Base-by-base conservation (phyloP, 2,797 vertebrate species). In the Molothrus aeneus region DNA sequence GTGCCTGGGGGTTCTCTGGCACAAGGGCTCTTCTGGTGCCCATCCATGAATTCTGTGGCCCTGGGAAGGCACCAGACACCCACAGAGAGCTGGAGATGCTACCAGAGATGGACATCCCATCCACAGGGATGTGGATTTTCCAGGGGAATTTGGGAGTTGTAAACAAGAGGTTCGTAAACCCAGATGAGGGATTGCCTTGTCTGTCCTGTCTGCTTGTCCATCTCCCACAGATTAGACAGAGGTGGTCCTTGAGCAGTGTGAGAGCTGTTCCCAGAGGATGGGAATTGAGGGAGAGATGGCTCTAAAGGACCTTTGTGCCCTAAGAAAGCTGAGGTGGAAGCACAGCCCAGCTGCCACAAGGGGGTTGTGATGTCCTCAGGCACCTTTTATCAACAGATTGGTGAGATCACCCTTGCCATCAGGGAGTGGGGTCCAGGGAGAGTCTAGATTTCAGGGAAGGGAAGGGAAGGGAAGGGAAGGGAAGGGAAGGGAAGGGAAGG, bases 1-100 rank as follows among this genome's bases (percentile, higher is more conserved):
- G 3, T 79, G 89, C 91, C 94, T 4, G 0, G 70, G 48, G 85
- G 24, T 59, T 38, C 0, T 0, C 53, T 57, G 73, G 45, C 34
- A 68, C 4, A 0, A 45, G 0, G 3, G 50, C 74, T 82, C 86
- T 40, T 18, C 79, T 32, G 68, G 47, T 92, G 84, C 74, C 87
- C 75, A 34, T 6, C 80, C 75, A 43, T 14, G 24, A 50, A 11
- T 38, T 47, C 83, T 10, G 1, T 2, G 0, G 59, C 38, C 56
- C 32, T 12, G 4, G 36, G 51, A 7, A 3, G 70, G 53, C 68
- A 57, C 36, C 0, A 0, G 51, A 10, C 6, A 3, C 36, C 7
- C 16, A 3, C 9, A 5, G 47, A n/a, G 48, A 36, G 42, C 5
- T 3, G 68, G 70, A 57, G 47, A 20, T 31, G 60, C 60, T 88